Evolutionary conservation across 2,888 invertebrate genomes (phyloP).

Genomic region (Drosophila robusta): DNA sequence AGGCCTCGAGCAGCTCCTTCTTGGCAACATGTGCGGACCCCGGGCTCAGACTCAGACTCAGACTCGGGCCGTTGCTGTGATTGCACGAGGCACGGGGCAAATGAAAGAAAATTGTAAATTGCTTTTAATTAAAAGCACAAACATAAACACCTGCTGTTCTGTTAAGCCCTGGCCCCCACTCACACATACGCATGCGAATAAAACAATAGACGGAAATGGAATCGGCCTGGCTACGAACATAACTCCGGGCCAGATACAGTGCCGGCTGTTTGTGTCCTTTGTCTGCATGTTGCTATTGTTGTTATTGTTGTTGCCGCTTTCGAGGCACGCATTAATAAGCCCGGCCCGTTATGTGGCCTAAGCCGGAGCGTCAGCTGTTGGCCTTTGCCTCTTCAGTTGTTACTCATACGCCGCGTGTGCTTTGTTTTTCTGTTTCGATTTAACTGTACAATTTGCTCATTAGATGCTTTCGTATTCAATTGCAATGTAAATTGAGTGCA

Average conservation of each 20-base stretch:
- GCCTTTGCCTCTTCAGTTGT: slow-evolving; percentile 32
- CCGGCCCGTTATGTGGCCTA: slow-evolving; percentile 1
- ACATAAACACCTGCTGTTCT: slow-evolving; percentile 78
- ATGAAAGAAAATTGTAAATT: slow-evolving; percentile 80
- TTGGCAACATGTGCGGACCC: slow-evolving; percentile 24
- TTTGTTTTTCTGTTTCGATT: slow-evolving; percentile 37
- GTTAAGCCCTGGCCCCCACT: slow-evolving; percentile 11
- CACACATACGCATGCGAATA: slow-evolving; percentile 39
- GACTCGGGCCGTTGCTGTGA: slow-evolving; percentile 23
- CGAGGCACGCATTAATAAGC: slow-evolving; percentile 43
- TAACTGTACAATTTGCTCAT: slow-evolving; percentile 58
- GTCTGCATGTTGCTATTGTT: slow-evolving; percentile 36
- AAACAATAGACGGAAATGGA: slow-evolving; percentile 69
- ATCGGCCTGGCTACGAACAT: slow-evolving; percentile 64
- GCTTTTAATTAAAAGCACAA: slow-evolving; percentile 82
- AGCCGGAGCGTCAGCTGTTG: slow-evolving; percentile 33
- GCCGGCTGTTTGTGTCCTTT: slow-evolving; percentile 62
- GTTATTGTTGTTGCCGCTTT: slow-evolving; percentile 30
- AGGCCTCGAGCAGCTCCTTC: slow-evolving; percentile 7
- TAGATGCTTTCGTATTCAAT: slow-evolving; percentile 45
- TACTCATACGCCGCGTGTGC: slow-evolving; percentile 60
- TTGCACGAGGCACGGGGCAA: slow-evolving; percentile 55
- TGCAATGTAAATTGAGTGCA: slow-evolving; percentile 44
- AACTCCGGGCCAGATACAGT: slow-evolving; percentile 18
- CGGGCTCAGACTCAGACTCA: neutral